Evolutionary conservation across 2,113 vertebrate genomes (phyloP).

Genomic region (Mustelus asterias): DNA sequence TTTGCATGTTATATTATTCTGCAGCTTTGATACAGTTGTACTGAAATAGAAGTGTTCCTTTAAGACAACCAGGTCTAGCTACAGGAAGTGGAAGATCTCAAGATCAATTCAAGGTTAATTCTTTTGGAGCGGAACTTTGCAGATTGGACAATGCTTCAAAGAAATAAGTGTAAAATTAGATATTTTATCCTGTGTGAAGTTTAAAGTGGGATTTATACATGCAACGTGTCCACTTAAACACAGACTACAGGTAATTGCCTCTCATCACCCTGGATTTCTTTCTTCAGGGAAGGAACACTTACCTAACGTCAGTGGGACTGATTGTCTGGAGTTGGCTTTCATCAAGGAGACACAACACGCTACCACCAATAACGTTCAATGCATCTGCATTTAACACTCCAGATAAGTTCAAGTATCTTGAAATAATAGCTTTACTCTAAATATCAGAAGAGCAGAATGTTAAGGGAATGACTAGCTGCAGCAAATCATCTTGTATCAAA

Average conservation of each 20-base stretch:
- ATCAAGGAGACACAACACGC: conserved; percentile 1
- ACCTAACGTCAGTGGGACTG: background rate
- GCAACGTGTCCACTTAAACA: background rate
- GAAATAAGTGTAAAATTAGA: background rate
- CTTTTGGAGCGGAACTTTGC: background rate
- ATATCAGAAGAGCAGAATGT: background rate
- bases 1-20: background rate
- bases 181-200: background rate
- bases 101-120: background rate
- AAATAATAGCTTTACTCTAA: conserved; percentile 18
- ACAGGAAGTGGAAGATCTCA: background rate
- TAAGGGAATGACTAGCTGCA: background rate
- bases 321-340: background rate
- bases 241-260: background rate
- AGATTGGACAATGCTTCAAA: background rate
- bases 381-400: background rate
- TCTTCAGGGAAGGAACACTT: background rate
- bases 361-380: conserved; percentile 16
- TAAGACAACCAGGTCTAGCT: background rate
- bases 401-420: background rate
- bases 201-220: background rate
- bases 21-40: background rate
- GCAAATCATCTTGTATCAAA: background rate
- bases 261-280: background rate
- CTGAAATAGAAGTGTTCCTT: background rate